Evolutionary conservation across 2,797 vertebrate species (phyloP), one percentile per base, ranked within the genome.

Genomic region (Argentina silus): DNA sequence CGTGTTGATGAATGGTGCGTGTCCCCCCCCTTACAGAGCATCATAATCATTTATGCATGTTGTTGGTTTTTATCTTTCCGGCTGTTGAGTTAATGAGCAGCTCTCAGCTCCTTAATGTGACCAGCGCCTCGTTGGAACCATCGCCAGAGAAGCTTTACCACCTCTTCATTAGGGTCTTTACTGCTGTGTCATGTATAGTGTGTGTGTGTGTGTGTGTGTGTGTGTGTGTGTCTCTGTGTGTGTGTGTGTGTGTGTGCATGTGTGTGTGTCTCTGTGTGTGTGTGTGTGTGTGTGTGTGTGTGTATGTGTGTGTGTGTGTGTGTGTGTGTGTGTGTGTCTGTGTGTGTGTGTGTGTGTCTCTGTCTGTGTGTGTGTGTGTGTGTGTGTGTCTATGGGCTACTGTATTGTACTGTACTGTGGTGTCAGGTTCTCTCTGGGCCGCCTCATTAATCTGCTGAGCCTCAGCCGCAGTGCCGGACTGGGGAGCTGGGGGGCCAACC

Each of bases 171-270:
- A 48, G 65, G 64, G 7, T 66, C 72, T 69, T 76, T 53, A 59
- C 67, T 86, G 77, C 78, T 84, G 81, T 57, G 72, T 70, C 72
- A 75, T 75, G 68, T 85, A 3, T 15, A 83, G 61, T 63, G 61
- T 44, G 36, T 43, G 42, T 19, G 55, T 56, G 55, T 19, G 55
- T 17, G 55, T 19, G 55, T 56, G 55, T 19, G 55, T 56, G 55
- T 19, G 55, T 56, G 15, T 19, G 15, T 56, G 55, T 9, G 56
- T 57, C n/a, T 36, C 27, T 36, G 27, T 36, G 27, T 36, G 27
- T 36, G 27, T 36, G 27, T 48, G 63, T 65, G 63, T 65, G 63
- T 65, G 63, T 65, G 63, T 65, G 63, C 45, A n/a, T 64, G 43
- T 64, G 43, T 63, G 61, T 45, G 36, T 63, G 61, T 17, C 14